Evolutionary conservation across 2,888 invertebrate genomes (phyloP), one percentile per base, ranked within the genome.

Genomic region (Eupithecia vulgata): DNA sequence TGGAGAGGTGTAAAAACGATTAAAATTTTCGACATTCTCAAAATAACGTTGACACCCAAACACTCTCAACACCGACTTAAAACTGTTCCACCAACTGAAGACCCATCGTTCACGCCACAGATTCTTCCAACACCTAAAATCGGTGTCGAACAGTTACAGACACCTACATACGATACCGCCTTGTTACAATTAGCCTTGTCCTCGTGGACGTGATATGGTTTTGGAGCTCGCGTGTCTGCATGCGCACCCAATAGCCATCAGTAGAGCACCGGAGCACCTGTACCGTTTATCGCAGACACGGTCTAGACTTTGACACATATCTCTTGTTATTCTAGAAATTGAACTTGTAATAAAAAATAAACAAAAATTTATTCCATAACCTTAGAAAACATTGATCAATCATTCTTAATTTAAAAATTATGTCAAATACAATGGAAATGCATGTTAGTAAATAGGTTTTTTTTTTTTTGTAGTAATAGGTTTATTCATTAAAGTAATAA

Each of bases 101-200:
- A 5, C 5, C 30, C 25, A 30, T 59, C 13, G 25, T 30, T 25
- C 59, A 59, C 59, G 59, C 59, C n/a, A 15, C 59, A 59, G 21
- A 10, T 52, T 52, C 21, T 21, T 21, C 59, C 30, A 68, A 21
- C 35, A 17, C 72, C 48, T 52, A 74, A 74, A 71, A 76, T 76
- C 52, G 71, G 71, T 76, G 74, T 48, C 73, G 40, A 5, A 76
- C 75, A 72, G 79, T 79, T 79, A 78, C 67, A 42, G 7, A 34
- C 62, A 62, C 67, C 72, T 70, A 72, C 62, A 48, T 57, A 67
- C 52, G 71, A 52, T 52, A 15, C 48, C 48, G 48, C 10, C 40
- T 52, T 65, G 59, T 73, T 64, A 65, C 71, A 75, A 75, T 74
- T 74, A 73, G 70, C 69, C 69, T 45, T 67, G 71, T 73, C 71